These are phyloP conservation scores for Belgica antarctica DNA, from an alignment of 2,888 invertebrate genomes.

Conservation along the genomic window DNA sequence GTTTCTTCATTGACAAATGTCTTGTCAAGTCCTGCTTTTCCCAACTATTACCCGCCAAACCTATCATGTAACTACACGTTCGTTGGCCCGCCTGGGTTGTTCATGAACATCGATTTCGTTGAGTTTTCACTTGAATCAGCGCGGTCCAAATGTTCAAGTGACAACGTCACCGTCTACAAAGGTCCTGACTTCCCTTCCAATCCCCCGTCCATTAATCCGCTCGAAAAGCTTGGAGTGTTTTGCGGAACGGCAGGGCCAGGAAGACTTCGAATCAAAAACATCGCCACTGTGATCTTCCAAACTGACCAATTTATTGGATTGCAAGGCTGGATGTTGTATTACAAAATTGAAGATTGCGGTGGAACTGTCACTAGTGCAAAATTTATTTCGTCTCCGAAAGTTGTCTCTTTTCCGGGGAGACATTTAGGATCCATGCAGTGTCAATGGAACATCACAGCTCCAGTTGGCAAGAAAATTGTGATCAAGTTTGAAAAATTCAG, in stretches of 20 bases:
- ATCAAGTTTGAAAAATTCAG: conserved; percentile 62
- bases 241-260: conserved; percentile 58
- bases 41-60: conserved; percentile 60
- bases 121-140: conserved; percentile 58
- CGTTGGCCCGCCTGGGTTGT: conserved; percentile 52
- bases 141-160: conserved; percentile 52
- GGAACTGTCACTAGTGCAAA: conserved; percentile 65
- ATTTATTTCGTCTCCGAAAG: conserved; percentile 58
- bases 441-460: conserved; percentile 75
- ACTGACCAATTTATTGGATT: conserved; percentile 60
- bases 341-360: conserved; percentile 67
- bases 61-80: conserved; percentile 68
- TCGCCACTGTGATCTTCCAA: conserved; percentile 57
- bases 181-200: conserved; percentile 46
- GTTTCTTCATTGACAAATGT: conserved; percentile 57
- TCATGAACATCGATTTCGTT: conserved; percentile 60
- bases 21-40: conserved; percentile 75
- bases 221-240: conserved; percentile 49
- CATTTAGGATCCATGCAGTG: conserved; percentile 59
- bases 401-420: conserved; percentile 46
- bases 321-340: conserved; percentile 63
- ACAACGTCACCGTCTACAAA: conserved; percentile 59
- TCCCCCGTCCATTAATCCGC: conserved; percentile 35
- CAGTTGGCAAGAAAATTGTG: conserved; percentile 61
- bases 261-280: conserved; percentile 50